Base-by-base conservation (phyloP, 2,888 invertebrate genomes). In the Pristionchus entomophagus region DNA sequence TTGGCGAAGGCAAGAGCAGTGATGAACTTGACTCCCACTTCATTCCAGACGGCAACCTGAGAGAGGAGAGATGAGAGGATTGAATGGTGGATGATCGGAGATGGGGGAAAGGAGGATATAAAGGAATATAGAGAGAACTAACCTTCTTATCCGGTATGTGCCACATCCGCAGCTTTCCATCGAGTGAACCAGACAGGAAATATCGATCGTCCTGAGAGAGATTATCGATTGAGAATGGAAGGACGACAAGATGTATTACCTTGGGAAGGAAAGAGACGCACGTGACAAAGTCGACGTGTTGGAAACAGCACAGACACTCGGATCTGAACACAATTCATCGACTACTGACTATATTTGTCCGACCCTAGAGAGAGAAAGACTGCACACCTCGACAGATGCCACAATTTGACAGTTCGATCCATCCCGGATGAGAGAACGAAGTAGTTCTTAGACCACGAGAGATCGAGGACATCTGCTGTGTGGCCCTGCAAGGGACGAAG, bases 211-310 rank as follows among this genome's bases (percentile, higher is more conserved):
- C 95, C 95, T 95, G 90, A 22, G n/a, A 92, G 90, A 81, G 82
- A 62, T 84, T 29, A 32, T 26, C 78, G 22, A 80, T 45, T 8
- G 3, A 22, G 26, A 8, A 29, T 5, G 45, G 3, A 51, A 59
- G 19, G 32, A 51, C 14, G 5, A 35, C 49, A 32, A 56, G 29
- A 35, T 53, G 49, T 12, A 10, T 29, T 91, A 94, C 95, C 86
- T 96, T 95, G 0, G 99, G 99, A 94, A 99, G 98, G 94, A 99
- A 99, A 85, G 97, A 98, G 91, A 99, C 98, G 0, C 99, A 98
- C 0, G 99, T 99, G 85, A 99, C 99, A 94, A 99, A 99, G 94
- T 99, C 99, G 89, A 98, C 97, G 94, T 99, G 99, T 94, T 99
- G 98, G 94, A 99, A 99, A 94, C 98, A 98, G 94, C 99, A 99